Percentiles rank a stretch among this genome's conserved stretches.
Conservation (phyloP, 2,797 vertebrate species). For the Saxicola maurus region DNA sequence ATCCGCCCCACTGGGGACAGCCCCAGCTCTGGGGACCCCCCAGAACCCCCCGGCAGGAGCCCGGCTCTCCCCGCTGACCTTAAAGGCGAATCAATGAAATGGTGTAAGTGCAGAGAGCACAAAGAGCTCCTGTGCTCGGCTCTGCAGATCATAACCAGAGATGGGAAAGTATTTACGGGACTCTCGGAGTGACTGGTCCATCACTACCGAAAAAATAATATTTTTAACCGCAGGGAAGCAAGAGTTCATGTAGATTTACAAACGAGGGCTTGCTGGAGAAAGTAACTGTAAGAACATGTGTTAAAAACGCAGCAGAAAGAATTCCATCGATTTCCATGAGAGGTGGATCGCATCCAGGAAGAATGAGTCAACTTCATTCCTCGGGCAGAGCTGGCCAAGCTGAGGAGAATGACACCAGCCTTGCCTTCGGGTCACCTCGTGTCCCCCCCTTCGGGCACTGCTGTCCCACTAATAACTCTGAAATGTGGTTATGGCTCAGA, state of each 20-base stretch:
- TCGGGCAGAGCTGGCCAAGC: neutral
- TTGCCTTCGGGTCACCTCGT: neutral
- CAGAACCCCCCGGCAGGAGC: neutral
- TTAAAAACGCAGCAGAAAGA: slow-evolving; percentile 5
- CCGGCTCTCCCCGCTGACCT: neutral
- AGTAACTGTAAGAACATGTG: slow-evolving; percentile 18
- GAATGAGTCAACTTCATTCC: slow-evolving; percentile 59
- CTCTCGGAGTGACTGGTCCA: neutral
- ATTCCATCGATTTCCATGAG: slow-evolving; percentile 35
- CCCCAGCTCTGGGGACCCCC: neutral
- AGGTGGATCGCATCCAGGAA: slow-evolving; percentile 36
- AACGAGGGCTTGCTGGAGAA: neutral
- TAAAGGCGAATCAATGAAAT: neutral
- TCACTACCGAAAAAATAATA: neutral
- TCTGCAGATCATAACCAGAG: neutral
- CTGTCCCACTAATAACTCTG: neutral
- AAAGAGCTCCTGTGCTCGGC: slow-evolving; percentile 7
- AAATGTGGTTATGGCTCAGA: accelerated
- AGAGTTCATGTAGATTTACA: slow-evolving; percentile 11
- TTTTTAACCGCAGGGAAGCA: neutral
- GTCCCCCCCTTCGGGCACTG: neutral
- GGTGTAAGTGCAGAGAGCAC: neutral
- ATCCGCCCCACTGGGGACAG: neutral
- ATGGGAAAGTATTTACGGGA: neutral
- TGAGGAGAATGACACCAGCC: neutral